Base-by-base conservation (phyloP, 2,113 vertebrate genomes). In the Boleophthalmus pectinirostris region DNA sequence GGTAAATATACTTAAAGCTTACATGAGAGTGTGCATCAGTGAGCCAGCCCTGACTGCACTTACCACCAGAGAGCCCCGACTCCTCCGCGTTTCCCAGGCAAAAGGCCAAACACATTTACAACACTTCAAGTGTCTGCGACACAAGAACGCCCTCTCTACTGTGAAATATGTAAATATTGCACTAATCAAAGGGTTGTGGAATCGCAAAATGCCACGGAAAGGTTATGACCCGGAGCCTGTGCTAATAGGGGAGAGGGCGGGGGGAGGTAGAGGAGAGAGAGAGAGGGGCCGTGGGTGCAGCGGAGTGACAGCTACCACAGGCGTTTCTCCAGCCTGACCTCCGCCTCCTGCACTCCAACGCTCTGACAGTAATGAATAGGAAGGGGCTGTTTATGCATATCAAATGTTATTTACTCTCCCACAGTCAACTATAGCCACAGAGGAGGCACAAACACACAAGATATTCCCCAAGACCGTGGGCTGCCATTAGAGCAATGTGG, bases 81-180 rank as follows among this genome's bases (percentile, higher is more conserved):
- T 91, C 86, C 85, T 90, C 86, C 75, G 76, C 87, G 75, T 88
- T 91, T 91, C 93, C 91, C 90, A 94, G 93, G 96, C 94, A 94
- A 96, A 96, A 97, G 95, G 96, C 96, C 95, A 96, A 94, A 94
- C 88, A 90, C 94, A 96, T 96, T 95, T 95, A 94, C 94, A 95
- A 92, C 92, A 94, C 94, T 94, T 95, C 92, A 92, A 94, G 95
- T 93, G 84, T 95, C 90, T 94, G 94, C 94, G 89, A 92, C 87
- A 93, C 93, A 91, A 77, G 89, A 91, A 91, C 84, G 79, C 90
- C 92, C 90, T 92, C 95, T 93, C 91, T 86, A 84, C 92, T 85
- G 93, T 93, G 93, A 94, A 93, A 94, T 96, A 95, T 97, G 96
- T 96, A 96, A 97, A 97, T 97, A 95, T 87, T 93, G 94, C 94